Evolutionary conservation across 2,797 vertebrate species (phyloP).

Genomic region (Acanthurus lineatus): DNA sequence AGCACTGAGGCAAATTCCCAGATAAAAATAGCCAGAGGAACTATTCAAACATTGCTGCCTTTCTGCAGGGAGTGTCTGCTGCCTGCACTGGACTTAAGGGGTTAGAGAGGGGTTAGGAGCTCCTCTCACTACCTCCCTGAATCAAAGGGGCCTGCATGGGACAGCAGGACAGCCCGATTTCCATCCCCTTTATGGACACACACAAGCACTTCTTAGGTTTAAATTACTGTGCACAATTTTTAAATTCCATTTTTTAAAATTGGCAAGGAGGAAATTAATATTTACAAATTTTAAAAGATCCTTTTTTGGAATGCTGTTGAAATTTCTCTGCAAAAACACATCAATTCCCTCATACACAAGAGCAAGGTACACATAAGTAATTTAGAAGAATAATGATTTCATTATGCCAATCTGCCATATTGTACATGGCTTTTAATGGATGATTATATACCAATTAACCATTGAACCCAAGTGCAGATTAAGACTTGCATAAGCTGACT

Average conservation of each 20-base stretch:
- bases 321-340: no score
- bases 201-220: neutral
- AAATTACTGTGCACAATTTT: neutral
- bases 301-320: no score
- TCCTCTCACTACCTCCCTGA: slow-evolving; percentile 65
- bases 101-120: slow-evolving; percentile 82
- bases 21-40: slow-evolving; percentile 86
- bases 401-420: no score
- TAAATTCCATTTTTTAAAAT: neutral
- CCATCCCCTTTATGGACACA: slow-evolving; percentile 32
- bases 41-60: slow-evolving; percentile 84
- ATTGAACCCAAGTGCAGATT: neutral
- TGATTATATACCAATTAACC: neutral
- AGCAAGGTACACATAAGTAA: neutral
- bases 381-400: neutral
- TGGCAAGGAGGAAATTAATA: neutral
- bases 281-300: no score
- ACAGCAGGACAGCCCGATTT: slow-evolving; percentile 24
- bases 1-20: slow-evolving; percentile 84
- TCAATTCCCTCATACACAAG: no score
- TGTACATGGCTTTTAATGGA: neutral
- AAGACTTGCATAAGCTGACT: neutral
- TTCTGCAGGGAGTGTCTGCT: slow-evolving; percentile 80
- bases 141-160: slow-evolving; percentile 35
- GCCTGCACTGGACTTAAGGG: slow-evolving; percentile 74